phyloP scores from a whole-genome alignment of 2,113 vertebrate species.

The Seriola quinqueradiata region DNA sequence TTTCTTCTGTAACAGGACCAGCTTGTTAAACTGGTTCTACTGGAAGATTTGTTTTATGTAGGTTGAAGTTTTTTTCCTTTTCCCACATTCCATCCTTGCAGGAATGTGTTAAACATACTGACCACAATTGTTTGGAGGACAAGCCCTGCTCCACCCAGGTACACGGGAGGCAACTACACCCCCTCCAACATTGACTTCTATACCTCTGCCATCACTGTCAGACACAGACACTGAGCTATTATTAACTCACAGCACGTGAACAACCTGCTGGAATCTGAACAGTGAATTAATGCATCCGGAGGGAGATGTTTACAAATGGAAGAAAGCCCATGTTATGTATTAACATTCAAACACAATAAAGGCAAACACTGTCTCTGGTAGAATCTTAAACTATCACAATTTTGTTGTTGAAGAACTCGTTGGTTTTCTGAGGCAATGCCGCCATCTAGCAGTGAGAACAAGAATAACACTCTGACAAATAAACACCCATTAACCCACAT shows the following conservation, averaged over 20 bases:
- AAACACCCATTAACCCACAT: not conserved
- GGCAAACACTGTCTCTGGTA: not conserved
- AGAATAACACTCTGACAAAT: constrained; percentile 18
- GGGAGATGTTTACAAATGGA: constrained; percentile 1
- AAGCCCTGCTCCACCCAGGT: constrained; percentile 46
- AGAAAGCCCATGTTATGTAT: not conserved
- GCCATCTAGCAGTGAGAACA: constrained; percentile 32
- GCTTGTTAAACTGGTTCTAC: constrained; percentile 69
- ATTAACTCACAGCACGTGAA: not conserved
- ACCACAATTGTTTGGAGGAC: constrained; percentile 21
- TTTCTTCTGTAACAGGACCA: not conserved
- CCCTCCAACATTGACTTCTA: not conserved
- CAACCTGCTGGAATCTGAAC: not conserved
- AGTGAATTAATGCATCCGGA: not conserved
- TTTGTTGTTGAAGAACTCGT: not conserved
- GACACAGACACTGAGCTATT: not conserved
- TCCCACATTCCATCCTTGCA: constrained; percentile 35
- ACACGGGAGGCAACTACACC: not conserved
- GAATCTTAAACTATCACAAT: not conserved
- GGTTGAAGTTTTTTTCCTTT: constrained; percentile 23
- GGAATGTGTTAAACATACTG: constrained; percentile 53
- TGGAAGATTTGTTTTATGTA: constrained; percentile 43
- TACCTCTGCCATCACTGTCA: constrained; percentile 1
- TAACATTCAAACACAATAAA: not conserved
- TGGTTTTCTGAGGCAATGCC: not conserved